Evolutionary conservation across 2,888 invertebrate genomes (phyloP), one percentile per base, ranked within the genome.

Genomic region (Oscheius myriophilus): DNA sequence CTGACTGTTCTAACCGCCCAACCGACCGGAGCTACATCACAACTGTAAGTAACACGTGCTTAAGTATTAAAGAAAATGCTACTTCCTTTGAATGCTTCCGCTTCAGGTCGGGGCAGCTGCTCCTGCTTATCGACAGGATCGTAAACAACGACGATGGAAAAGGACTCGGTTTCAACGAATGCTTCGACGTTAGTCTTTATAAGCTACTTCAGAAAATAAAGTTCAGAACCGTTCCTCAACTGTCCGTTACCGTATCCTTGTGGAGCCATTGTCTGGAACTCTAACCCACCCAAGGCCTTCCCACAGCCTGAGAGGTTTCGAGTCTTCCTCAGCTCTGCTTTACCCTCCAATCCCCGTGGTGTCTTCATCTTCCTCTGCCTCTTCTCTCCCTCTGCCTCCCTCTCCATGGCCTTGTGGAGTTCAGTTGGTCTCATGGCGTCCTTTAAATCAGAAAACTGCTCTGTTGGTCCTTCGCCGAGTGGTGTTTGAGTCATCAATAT

Each of bases 81-180:
- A n/a, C n/a, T n/a, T n/a, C n/a, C n/a, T n/a, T n/a, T n/a, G 43
- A 43, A 18, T 11, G 2, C 14, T 58, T 2, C 9, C 14, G n/a
- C 1, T 25, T 59, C 53, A 58, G 67, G 41, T n/a, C 14, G n/a
- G 61, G 61, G 26, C n/a, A 33, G 33, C 33, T 61, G 16, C 16
- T 49, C 11, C 18, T 80, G n/a, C 25, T 80, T 18, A 67, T 80
- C 18, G 80, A 80, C 51, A 67, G 80, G 23, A 45, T 55, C 6
- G 49, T 78, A 12, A 41, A 45, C 3, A 57, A 52, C 1, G 69
- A 74, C 58, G 80, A 80, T 53, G 78, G 78, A 12, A 80, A 79
- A 53, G 80, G 80, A 39, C 57, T 80, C 11, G 57, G 55, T 9
- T 57, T 45, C 33, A 69, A 67, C 0, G 78, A 78, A 12, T 69